These are phyloP conservation scores for Rhombomys opimus DNA, from an alignment of 2,113 vertebrate genomes.

Conservation along the genomic window DNA sequence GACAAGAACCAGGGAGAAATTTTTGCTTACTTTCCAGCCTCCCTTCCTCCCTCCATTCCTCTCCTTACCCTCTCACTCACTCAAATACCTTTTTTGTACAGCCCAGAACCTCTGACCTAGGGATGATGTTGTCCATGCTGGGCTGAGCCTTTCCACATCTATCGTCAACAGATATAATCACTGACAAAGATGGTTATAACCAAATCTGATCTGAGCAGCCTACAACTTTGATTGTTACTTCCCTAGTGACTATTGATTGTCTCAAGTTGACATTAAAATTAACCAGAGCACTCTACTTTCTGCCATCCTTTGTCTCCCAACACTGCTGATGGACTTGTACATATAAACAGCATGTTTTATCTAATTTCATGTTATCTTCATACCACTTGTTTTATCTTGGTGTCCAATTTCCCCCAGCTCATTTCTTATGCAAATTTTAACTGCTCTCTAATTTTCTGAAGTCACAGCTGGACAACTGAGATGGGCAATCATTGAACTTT, in stretches of 20 bases:
- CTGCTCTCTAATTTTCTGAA: neutral
- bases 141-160: neutral
- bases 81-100: neutral
- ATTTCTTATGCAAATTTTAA: neutral
- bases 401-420: neutral
- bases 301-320: neutral
- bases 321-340: too few relatives aligned
- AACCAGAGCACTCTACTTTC: neutral
- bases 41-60: neutral
- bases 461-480: neutral
- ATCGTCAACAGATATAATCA: neutral
- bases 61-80: neutral
- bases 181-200: neutral
- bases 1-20: neutral
- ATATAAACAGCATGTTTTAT: neutral
- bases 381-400: neutral
- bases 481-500: conserved; percentile 67
- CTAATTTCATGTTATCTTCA: neutral
- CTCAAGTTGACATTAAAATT: neutral
- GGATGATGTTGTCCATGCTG: neutral
- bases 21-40: neutral
- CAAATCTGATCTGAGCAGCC: neutral
- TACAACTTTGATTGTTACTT: too few relatives aligned
- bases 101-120: neutral
- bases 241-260: too few relatives aligned